These are phyloP conservation scores for Rhinoraja longicauda DNA, from an alignment of 2,797 vertebrate genomes.

Conservation along the genomic window DNA sequence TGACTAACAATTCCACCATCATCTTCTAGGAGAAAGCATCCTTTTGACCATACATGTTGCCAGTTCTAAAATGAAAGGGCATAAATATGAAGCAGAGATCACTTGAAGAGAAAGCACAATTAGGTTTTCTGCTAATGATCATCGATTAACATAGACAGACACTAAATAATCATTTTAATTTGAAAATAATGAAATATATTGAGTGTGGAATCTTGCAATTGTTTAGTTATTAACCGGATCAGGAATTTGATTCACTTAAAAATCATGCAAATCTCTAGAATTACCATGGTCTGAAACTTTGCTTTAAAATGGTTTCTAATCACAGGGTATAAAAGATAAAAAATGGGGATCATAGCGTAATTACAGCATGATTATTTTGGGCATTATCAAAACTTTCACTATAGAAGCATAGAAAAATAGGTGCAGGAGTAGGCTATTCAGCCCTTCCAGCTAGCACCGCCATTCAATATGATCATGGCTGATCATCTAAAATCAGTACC, in stretches of 20 bases:
- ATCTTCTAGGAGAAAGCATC: slow-evolving; percentile 84
- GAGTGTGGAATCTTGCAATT: background rate
- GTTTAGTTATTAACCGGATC: background rate
- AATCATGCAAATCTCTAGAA: background rate
- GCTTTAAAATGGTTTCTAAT: too few species aligned
- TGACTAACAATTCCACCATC: slow-evolving; percentile 70
- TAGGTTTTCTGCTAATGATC: background rate
- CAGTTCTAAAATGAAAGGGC: slow-evolving; percentile 64
- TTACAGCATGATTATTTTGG: too few species aligned
- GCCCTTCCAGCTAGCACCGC: too few species aligned
- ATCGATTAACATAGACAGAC: background rate
- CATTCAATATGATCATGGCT: too few species aligned
- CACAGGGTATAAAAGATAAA: too few species aligned
- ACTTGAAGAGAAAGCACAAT: background rate
- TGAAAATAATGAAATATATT: background rate
- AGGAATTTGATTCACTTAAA: background rate
- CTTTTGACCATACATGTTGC: slow-evolving; percentile 64
- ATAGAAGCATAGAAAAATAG: too few species aligned
- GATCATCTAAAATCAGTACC: too few species aligned
- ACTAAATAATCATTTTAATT: background rate
- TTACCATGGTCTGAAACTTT: background rate
- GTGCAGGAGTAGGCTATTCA: too few species aligned
- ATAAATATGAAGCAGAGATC: background rate
- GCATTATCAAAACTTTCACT: too few species aligned
- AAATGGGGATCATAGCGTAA: too few species aligned